Evolutionary conservation across 2,113 vertebrate species (phyloP).

Genomic region (Chiloscyllium plagiosum): DNA sequence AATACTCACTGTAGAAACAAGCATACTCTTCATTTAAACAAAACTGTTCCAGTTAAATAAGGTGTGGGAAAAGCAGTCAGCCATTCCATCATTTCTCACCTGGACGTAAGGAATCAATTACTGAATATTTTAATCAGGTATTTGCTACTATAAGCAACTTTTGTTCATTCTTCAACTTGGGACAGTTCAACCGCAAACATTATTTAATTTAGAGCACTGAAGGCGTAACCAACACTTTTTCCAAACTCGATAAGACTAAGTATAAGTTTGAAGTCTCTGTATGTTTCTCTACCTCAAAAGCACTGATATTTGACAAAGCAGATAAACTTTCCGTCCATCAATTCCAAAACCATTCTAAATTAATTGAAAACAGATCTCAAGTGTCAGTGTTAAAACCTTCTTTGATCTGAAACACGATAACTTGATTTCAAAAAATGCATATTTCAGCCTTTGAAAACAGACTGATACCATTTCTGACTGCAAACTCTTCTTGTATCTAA

Average conservation of each 20-base stretch:
- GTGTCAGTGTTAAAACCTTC: not conserved
- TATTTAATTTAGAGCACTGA: not conserved
- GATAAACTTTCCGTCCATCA: constrained; percentile 13
- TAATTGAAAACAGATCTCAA: constrained; percentile 10
- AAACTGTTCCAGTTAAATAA: too few species aligned
- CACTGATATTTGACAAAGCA: not conserved
- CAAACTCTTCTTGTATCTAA: not conserved
- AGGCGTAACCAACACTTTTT: not conserved
- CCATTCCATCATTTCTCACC: too few species aligned
- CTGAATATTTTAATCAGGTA: not conserved
- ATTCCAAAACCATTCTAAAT: not conserved
- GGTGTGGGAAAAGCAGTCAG: too few species aligned
- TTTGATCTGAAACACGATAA: constrained; percentile 14
- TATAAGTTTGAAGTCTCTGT: not conserved
- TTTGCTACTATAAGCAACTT: not conserved
- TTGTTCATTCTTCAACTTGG: not conserved
- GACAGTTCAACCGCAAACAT: not conserved
- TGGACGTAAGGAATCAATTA: too few species aligned
- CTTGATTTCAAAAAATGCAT: not conserved
- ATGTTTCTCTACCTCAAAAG: not conserved
- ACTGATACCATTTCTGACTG: not conserved
- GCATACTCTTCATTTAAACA: too few species aligned
- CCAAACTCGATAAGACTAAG: not conserved
- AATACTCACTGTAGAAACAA: too few species aligned
- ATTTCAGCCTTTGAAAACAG: not conserved